Percentiles rank a stretch among this genome's conserved stretches.
Conservation (phyloP, 2,888 invertebrate genomes). For the Eupithecia insigniata region DNA sequence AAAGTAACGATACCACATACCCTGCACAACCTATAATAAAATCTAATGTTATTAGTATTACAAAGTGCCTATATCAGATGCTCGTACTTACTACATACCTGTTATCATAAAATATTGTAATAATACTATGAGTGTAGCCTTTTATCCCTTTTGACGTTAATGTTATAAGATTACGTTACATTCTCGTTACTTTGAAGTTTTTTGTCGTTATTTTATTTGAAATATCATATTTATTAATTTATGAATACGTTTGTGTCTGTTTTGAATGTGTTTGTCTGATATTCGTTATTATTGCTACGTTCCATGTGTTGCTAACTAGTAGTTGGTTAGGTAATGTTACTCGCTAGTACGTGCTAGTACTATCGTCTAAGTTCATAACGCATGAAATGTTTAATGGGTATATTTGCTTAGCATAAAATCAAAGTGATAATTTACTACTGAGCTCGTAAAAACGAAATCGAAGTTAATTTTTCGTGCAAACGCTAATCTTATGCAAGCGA, state of each 20-base stretch:
- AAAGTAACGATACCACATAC: neutral
- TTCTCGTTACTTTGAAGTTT: neutral
- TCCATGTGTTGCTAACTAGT: too few species aligned
- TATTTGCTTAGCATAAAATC: too few species aligned
- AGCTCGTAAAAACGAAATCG: too few species aligned
- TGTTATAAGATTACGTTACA: neutral
- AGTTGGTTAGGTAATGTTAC: too few species aligned
- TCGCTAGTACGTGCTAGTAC: too few species aligned
- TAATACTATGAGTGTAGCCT: slow-evolving; percentile 18
- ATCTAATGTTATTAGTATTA: slow-evolving; percentile 12
- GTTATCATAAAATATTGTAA: slow-evolving; percentile 11
- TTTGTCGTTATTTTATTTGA: neutral
- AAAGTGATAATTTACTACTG: too few species aligned
- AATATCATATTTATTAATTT: neutral
- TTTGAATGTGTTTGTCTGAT: neutral
- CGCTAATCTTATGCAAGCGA: too few species aligned
- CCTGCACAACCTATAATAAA: slow-evolving; percentile 3
- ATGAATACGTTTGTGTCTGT: neutral
- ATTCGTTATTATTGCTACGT: neutral
- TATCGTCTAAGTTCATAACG: too few species aligned
- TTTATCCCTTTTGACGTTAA: neutral
- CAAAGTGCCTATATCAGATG: neutral
- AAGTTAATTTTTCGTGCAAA: too few species aligned
- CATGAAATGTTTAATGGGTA: too few species aligned
- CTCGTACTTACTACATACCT: slow-evolving; percentile 8